phyloP scores from a whole-genome alignment of 2,113 vertebrate species.

The Halcyon senegalensis region DNA sequence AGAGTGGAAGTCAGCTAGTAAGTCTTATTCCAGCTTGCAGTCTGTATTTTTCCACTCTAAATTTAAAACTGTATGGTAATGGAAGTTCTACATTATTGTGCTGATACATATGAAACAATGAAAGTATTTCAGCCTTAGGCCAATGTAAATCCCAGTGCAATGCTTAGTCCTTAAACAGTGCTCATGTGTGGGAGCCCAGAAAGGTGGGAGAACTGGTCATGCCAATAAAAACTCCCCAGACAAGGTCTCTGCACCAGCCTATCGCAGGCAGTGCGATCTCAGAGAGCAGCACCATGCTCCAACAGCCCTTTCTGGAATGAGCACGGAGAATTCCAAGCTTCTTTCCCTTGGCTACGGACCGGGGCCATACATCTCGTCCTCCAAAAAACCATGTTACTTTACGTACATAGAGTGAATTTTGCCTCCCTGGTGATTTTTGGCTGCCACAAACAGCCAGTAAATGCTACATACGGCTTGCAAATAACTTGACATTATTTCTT shows the following conservation, averaged over 20 bases:
- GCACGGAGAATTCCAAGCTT: neutral
- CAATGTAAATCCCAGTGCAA: neutral
- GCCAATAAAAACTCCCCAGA: neutral
- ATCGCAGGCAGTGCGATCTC: rapidly evolving
- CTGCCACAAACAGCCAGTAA: neutral
- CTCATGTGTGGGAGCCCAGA: neutral
- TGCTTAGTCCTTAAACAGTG: neutral
- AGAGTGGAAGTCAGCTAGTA: neutral
- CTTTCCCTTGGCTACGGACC: neutral
- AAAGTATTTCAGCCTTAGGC: neutral
- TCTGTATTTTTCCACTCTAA: constrained; percentile 22
- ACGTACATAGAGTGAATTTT: neutral
- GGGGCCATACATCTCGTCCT: neutral
- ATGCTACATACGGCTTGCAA: neutral
- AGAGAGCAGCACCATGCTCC: rapidly evolving
- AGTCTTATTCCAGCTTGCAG: neutral
- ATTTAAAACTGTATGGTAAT: neutral
- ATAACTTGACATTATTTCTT: neutral
- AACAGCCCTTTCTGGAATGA: neutral
- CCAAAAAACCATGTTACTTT: neutral
- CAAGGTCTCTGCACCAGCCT: neutral
- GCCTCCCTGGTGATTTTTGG: neutral
- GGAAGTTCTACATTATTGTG: neutral
- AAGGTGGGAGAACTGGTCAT: neutral
- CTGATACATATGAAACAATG: constrained; percentile 9